Evolutionary conservation across 2,113 vertebrate genomes (phyloP).

Genomic region (Lagenorhynchus albirostris): DNA sequence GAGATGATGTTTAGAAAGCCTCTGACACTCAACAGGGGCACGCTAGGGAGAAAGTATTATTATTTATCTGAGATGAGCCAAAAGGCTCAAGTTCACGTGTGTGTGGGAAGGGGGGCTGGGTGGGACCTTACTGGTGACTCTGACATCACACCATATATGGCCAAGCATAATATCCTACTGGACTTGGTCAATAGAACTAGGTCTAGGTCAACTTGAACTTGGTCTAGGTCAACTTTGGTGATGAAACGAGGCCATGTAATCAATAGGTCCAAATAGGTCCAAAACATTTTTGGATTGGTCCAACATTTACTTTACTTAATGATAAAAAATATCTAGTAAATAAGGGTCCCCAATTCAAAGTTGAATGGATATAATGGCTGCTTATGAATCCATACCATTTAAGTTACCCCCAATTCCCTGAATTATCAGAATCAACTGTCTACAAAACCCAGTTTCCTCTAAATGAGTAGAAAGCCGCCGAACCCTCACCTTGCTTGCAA

Average conservation of each 20-base stretch:
- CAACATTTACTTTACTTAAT: not conserved
- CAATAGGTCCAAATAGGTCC: not conserved
- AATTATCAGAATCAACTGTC: not conserved
- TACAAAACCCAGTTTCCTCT: not conserved
- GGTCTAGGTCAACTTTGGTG: not conserved
- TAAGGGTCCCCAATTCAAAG: not conserved
- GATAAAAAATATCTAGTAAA: not conserved
- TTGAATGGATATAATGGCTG: not conserved
- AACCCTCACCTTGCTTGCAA: not conserved
- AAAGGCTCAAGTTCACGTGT: not conserved
- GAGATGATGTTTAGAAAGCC: not conserved
- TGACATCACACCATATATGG: not conserved
- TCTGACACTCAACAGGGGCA: not conserved
- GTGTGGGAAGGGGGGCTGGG: not conserved
- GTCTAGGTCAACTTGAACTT: not conserved
- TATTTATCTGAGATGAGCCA: not conserved
- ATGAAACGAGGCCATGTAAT: not conserved
- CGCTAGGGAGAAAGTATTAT: not conserved
- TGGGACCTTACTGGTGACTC: not conserved
- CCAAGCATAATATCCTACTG: not conserved
- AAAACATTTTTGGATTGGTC: not conserved
- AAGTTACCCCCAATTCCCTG: not conserved
- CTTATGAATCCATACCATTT: slow-evolving; percentile 5
- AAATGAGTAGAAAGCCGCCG: not conserved
- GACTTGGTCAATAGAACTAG: not conserved